Base-by-base conservation (phyloP, 1,140 invertebrate genomes). In the Vanessa tameamea region DNA sequence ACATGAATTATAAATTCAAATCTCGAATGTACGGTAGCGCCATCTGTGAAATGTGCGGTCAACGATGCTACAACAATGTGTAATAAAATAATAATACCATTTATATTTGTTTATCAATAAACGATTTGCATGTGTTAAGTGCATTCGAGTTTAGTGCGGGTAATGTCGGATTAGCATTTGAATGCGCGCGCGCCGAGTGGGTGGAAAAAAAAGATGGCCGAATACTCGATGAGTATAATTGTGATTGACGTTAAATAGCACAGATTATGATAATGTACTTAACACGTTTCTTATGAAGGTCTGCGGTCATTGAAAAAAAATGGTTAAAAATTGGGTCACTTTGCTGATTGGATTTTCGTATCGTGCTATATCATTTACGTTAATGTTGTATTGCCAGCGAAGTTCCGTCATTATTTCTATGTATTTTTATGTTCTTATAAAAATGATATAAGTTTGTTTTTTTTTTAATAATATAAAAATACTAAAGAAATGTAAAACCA, bases 71-170 rank as follows among this genome's bases (percentile, higher is more conserved):
- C 72, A 63, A 53, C 89, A 89, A 88, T 89, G 83, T 78, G 81
- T 81, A 86, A 89, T 90, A 90, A 89, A 88, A 87, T 88, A 83
- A 87, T 90, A 90, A 90, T 89, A 75, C 82, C 75, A 86, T 88
- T 16, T 53, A 53, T 86, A 89, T 90, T 92, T 90, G 90, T 90
- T 89, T 88, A 90, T 92, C 87, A 87, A 88, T 89, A 87, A 86
- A 78, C 81, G 84, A 92, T 92, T 92, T 89, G 88, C 90, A 92
- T 92, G 88, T 90, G 87, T 85, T 84, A 87, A 87, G 80, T 87
- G 85, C 80, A 82, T 69, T 72, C 72, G 81, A 78, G 82, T 59
- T 20, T 23, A 59, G 55, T 59, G 23, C 13, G 23, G 55, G 55
- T 26, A 59, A 59, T 59, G n/a, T 69, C 71, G 77, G 85, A 87